These are phyloP conservation scores for Linnaemya tessellans DNA, from an alignment of 2,888 invertebrate genomes.

Conservation along the genomic window DNA sequence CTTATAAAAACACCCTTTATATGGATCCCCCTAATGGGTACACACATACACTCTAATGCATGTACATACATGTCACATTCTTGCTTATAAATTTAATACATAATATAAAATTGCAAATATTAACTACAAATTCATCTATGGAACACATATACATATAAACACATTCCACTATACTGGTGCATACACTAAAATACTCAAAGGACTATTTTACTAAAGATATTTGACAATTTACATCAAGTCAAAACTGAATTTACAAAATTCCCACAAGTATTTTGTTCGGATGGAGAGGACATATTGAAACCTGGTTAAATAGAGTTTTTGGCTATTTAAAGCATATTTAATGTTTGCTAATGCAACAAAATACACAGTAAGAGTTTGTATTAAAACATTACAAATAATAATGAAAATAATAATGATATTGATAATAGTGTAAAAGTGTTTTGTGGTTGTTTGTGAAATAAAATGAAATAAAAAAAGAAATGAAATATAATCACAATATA, in stretches of 20 bases:
- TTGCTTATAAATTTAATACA: conserved; percentile 15
- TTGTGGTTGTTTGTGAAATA: conserved; percentile 36
- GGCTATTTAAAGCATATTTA: background rate
- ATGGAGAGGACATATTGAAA: background rate
- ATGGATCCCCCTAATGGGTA: no score
- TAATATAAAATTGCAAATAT: conserved; percentile 42
- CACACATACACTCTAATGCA: background rate
- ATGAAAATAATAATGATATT: conserved; percentile 34
- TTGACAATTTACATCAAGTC: conserved; percentile 30
- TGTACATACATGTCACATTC: background rate
- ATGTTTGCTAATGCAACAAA: background rate
- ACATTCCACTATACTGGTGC: background rate
- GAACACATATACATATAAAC: background rate
- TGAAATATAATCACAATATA: conserved; percentile 37
- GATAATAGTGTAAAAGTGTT: conserved; percentile 40
- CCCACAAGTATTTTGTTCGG: background rate
- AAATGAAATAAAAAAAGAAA: background rate
- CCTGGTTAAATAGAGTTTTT: background rate
- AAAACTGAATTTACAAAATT: conserved; percentile 19
- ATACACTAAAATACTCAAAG: conserved; percentile 38
- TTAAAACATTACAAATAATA: conserved; percentile 1
- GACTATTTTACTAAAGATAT: conserved; percentile 43
- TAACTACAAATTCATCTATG: conserved; percentile 28
- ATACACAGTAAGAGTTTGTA: background rate
- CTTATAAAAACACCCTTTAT: no score